A percentile compares a stretch with the other conserved stretches of the same genome.
Conservation (phyloP, 2,888 invertebrate species). For the Rhagium mordax region DNA sequence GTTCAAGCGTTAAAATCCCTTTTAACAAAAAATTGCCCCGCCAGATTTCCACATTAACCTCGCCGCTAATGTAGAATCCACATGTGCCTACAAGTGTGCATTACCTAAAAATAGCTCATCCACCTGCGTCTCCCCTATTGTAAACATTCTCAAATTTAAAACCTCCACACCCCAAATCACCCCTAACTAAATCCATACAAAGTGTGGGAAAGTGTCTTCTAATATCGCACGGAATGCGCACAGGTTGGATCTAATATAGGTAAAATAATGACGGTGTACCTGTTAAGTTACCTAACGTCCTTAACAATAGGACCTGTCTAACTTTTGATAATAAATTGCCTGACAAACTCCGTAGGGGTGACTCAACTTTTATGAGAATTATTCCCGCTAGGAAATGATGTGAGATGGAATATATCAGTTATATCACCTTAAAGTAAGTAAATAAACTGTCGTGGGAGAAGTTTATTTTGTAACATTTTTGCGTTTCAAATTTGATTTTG, state of each 20-base stretch:
- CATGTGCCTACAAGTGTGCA: conserved; percentile 46
- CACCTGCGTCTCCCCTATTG: conserved; percentile 44
- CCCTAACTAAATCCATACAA: conserved; percentile 42
- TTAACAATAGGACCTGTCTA: conserved; percentile 48
- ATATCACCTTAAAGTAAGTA: no score
- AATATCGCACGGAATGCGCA: conserved; percentile 43
- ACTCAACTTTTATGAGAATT: conserved; percentile 31
- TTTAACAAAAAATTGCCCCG: not conserved
- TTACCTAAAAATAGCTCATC: conserved; percentile 44
- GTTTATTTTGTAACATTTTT: no score
- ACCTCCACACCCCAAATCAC: conserved; percentile 43
- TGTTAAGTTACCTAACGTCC: conserved; percentile 40
- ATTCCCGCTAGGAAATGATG: conserved; percentile 7
- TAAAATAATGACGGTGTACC: conserved; percentile 50
- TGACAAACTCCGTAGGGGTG: conserved; percentile 34
- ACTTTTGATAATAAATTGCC: conserved; percentile 42
- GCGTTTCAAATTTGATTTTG: no score
- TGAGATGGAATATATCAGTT: conserved; percentile 5
- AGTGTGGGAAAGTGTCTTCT: conserved; percentile 49
- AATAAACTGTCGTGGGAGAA: no score
- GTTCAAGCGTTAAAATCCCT: not conserved
- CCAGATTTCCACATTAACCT: conserved; percentile 4
- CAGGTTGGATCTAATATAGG: conserved; percentile 21
- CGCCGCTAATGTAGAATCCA: conserved; percentile 35
- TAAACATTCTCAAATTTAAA: conserved; percentile 44